A percentile compares a stretch with the other conserved stretches of the same genome.
phyloP scores from a whole-genome alignment of 2,888 invertebrate species.

The Melolontha melolontha region DNA sequence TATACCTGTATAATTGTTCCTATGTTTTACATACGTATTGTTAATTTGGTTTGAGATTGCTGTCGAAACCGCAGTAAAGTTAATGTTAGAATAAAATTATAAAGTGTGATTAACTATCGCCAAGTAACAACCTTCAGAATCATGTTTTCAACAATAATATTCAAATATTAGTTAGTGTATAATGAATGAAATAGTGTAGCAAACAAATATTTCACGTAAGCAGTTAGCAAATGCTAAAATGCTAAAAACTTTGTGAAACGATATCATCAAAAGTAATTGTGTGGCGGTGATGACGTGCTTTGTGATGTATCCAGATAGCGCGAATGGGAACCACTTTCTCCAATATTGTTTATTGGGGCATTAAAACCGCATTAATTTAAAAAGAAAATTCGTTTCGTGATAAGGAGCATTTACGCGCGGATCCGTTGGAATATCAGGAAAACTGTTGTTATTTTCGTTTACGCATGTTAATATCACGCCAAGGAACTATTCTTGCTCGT shows the following conservation, averaged over 20 bases:
- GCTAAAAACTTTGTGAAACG: not conserved
- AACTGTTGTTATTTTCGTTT: conserved; percentile 45
- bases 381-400: conserved; percentile 28
- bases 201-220: too few relatives aligned
- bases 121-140: too few relatives aligned
- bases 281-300: conserved; percentile 1
- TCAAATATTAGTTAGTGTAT: too few relatives aligned
- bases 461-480: conserved; percentile 50
- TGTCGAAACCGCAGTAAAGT: too few relatives aligned
- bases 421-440: conserved; percentile 11
- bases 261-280: not conserved
- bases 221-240: not conserved
- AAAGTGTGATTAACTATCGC: too few relatives aligned
- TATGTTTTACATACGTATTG: too few relatives aligned
- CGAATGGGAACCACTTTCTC: conserved; percentile 19
- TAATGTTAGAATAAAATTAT: too few relatives aligned
- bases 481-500: conserved; percentile 47
- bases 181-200: too few relatives aligned
- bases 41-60: too few relatives aligned
- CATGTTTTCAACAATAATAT: too few relatives aligned
- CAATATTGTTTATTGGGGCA: conserved; percentile 34
- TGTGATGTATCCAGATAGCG: not conserved
- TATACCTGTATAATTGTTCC: too few relatives aligned
- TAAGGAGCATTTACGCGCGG: conserved; percentile 21
- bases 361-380: conserved; percentile 35